These are phyloP conservation scores for Dasyornis broadbenti DNA, from an alignment of 2,113 vertebrate species.

Conservation along the genomic window DNA sequence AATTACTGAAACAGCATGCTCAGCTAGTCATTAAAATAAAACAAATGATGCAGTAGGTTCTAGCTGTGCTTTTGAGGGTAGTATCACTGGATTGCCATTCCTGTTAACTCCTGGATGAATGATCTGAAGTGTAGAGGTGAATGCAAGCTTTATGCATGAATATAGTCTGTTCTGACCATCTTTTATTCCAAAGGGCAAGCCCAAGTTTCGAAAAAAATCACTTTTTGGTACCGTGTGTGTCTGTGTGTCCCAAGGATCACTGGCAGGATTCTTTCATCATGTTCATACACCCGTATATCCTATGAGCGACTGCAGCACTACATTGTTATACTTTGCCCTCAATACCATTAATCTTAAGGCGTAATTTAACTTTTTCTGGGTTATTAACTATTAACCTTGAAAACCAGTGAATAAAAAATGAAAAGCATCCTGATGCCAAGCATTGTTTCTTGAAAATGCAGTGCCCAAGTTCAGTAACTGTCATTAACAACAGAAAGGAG, in stretches of 20 bases:
- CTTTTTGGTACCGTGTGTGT: background rate
- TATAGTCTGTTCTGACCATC: background rate
- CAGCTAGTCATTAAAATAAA: background rate
- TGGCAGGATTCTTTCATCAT: conserved; percentile 1
- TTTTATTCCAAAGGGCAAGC: conserved; percentile 6
- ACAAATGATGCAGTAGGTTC: background rate
- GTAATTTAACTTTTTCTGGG: conserved; percentile 40
- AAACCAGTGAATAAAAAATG: conserved; percentile 56
- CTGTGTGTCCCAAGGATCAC: background rate
- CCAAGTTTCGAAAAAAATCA: background rate
- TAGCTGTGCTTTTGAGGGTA: background rate
- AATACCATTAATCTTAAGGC: conserved; percentile 55
- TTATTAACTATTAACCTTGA: conserved; percentile 70
- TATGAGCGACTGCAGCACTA: conserved; percentile 16
- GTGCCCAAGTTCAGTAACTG: background rate
- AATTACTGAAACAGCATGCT: background rate
- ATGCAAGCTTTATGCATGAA: background rate
- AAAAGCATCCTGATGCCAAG: conserved; percentile 37
- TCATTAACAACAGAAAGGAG: background rate
- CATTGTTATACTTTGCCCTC: conserved; percentile 36
- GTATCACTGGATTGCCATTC: background rate
- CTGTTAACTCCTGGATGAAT: background rate
- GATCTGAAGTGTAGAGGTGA: background rate
- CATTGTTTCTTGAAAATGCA: background rate
- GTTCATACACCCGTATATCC: background rate